Evolutionary conservation across 2,888 invertebrate genomes (phyloP), one percentile per base, ranked within the genome.

Genomic region (Xanthorhoe designata): DNA sequence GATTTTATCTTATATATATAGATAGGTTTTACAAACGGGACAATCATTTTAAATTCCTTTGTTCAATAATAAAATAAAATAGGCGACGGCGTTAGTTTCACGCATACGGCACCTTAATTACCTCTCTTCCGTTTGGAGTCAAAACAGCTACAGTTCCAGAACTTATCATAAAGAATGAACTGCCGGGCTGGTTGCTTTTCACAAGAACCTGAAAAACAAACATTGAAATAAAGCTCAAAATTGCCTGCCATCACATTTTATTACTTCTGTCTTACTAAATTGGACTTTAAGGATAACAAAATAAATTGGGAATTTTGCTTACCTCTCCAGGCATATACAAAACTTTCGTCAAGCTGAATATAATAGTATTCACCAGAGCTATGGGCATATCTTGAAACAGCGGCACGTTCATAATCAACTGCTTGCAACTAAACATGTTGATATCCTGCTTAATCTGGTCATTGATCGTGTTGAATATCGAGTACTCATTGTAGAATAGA

Each of bases 141-240:
- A 91, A 84, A 2, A 95, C 92, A 1, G 94, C 93, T 0, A 95
- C 95, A 0, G 95, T 94, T 9, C 96, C 96, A 53, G 91, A 91
- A 4, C 94, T 91, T 55, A 96, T 88, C 75, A 96, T 94, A 75
- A 93, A 95, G 91, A 96, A 94, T 52, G 92, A 92, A 13, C 94
- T 91, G 0, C 94, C 94, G 0, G 86, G 82, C 6, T 88, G 84
- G 0, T 94, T 94, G 9, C 91, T 90, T 74, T 92, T 94, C 0
- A 95, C 88, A 45, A 96, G 92, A 0, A 90, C 83, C 85, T 95
- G 76, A 49, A 82, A 81, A 29, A 10, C 6, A 15, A 18, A 57
- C 5, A 10, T 47, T 29, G 10, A 4, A 32, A 57, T 7, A 49
- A 2, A 32, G 10, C 42, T 15, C 17, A 29, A 24, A 47, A 17